Conservation (phyloP, 2,113 vertebrate species). For the Hippolais icterina region DNA sequence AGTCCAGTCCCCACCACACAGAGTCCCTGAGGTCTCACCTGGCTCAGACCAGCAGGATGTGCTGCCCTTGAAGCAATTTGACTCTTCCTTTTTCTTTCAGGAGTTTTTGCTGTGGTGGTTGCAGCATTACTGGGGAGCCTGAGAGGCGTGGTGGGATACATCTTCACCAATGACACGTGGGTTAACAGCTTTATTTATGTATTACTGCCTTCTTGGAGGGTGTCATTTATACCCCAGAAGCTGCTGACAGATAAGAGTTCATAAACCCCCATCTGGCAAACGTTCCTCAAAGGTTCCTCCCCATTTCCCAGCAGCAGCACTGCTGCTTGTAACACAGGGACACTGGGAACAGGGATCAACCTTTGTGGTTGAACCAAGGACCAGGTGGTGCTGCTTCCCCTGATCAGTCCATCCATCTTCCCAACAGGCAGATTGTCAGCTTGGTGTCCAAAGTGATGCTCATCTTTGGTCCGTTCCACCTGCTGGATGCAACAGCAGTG, state of each 20-base stretch:
- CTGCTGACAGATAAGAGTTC: background rate
- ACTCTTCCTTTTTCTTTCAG: conserved; percentile 60
- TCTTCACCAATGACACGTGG: conserved; percentile 86
- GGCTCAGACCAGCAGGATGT: background rate
- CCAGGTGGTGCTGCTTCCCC: background rate
- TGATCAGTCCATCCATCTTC: background rate
- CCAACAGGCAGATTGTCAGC: conserved; percentile 57
- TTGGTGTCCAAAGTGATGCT: conserved; percentile 71
- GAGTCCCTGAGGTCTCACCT: background rate
- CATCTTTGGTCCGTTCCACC: conserved; percentile 64
- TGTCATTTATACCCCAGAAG: background rate
- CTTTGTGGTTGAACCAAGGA: background rate
- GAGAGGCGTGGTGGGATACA: conserved; percentile 79
- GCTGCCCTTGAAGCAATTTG: background rate
- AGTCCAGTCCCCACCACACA: background rate
- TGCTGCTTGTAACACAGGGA: background rate
- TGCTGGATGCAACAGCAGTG: conserved; percentile 73
- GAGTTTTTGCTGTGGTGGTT: conserved; percentile 70
- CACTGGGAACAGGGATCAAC: background rate
- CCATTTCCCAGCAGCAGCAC: background rate
- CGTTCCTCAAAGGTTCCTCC: background rate
- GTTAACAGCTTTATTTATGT: conserved; percentile 26
- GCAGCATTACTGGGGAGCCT: conserved; percentile 70
- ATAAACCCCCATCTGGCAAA: background rate
- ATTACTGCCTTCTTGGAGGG: background rate